Evolutionary conservation across 2,113 vertebrate genomes (phyloP).

Genomic region (Semicossyphus pulcher): DNA sequence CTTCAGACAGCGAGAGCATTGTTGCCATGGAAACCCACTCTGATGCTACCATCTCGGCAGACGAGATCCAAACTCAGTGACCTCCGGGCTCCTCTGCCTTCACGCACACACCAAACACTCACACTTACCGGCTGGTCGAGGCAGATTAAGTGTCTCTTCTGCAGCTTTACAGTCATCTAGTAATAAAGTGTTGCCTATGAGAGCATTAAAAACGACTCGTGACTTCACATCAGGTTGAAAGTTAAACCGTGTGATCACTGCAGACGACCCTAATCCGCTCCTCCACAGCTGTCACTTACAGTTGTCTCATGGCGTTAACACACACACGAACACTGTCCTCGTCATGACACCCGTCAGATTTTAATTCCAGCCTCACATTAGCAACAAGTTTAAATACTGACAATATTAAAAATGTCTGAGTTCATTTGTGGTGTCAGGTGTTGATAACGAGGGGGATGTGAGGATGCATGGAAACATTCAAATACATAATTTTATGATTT

Average conservation of each 20-base stretch:
- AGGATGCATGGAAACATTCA: too few species aligned
- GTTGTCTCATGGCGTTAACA: background rate
- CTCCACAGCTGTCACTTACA: constrained; percentile 39
- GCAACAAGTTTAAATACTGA: background rate
- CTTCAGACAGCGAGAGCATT: constrained; percentile 49
- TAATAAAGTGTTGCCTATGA: constrained; percentile 31
- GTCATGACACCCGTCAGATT: background rate
- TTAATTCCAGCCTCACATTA: background rate
- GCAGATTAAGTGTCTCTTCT: constrained; percentile 51
- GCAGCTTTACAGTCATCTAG: constrained; percentile 41
- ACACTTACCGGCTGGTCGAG: background rate
- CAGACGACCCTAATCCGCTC: constrained; percentile 46
- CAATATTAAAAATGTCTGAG: too few species aligned
- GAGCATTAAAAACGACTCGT: constrained; percentile 47
- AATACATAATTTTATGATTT: too few species aligned
- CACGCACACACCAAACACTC: constrained; percentile 4
- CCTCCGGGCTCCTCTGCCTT: constrained; percentile 19
- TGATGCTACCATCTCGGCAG: constrained; percentile 40
- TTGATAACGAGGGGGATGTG: background rate
- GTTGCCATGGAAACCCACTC: constrained; percentile 64
- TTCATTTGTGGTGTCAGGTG: background rate
- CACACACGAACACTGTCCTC: constrained; percentile 2
- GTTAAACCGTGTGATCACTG: constrained; percentile 17
- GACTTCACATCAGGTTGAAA: constrained; percentile 31
- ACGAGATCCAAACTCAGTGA: constrained; percentile 52